These are phyloP conservation scores for Listronotus oregonensis DNA, from an alignment of 1,140 invertebrate genomes.

Conservation along the genomic window DNA sequence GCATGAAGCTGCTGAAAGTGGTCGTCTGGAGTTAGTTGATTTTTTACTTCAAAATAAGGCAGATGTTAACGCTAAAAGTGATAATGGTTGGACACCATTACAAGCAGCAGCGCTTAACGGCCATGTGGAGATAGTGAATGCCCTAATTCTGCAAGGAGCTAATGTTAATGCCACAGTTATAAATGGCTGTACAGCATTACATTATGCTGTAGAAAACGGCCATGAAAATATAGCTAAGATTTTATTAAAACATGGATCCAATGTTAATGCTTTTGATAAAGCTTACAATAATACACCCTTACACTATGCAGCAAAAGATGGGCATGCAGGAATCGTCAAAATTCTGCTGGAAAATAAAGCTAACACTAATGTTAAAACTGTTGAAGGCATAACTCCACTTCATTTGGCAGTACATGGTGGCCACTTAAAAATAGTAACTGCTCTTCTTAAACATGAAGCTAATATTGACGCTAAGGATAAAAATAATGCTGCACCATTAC, in stretches of 20 bases:
- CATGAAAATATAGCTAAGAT: constrained; percentile 53
- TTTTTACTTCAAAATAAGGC: constrained; percentile 37
- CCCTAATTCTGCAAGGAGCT: constrained; percentile 11
- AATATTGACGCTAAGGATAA: constrained; percentile 22
- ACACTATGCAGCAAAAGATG: constrained; percentile 57
- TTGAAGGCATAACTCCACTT: constrained; percentile 48
- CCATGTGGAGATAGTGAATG: constrained; percentile 70
- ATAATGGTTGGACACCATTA: too few species aligned
- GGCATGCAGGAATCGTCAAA: constrained; percentile 49
- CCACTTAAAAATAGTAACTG: constrained; percentile 49
- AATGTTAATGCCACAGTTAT: constrained; percentile 32
- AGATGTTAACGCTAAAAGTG: background rate
- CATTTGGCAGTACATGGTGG: constrained; percentile 57
- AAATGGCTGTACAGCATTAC: constrained; percentile 55
- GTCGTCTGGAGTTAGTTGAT: constrained; percentile 63
- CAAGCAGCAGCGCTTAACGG: constrained; percentile 54
- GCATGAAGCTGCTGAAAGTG: constrained; percentile 71
- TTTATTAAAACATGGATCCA: constrained; percentile 36
- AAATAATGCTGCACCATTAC: constrained; percentile 51
- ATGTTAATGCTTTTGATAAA: constrained; percentile 27
- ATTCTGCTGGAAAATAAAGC: constrained; percentile 38
- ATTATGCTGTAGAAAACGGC: constrained; percentile 59
- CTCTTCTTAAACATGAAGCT: constrained; percentile 37
- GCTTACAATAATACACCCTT: constrained; percentile 38
- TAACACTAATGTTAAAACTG: background rate